These are phyloP conservation scores for Monoplex corrugatus DNA, from an alignment of 2,888 invertebrate species.

Conservation along the genomic window DNA sequence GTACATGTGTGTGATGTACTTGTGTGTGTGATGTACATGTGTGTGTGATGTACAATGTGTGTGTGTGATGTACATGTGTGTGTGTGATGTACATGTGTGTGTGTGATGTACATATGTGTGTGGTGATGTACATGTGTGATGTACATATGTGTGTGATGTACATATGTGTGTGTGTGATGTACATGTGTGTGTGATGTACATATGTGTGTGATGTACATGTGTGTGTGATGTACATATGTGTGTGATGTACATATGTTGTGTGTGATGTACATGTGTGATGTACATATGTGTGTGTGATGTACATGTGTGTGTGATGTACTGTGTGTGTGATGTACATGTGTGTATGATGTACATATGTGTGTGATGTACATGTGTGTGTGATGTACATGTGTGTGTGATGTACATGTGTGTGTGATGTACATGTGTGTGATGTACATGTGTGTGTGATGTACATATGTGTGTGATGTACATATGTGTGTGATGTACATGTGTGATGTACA, in stretches of 20 bases:
- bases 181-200: not conserved
- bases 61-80: not conserved
- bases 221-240: not conserved
- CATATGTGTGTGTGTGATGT: not conserved
- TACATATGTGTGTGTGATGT: not conserved
- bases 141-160: not conserved
- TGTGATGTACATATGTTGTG: no score
- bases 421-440: not conserved
- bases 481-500: no score
- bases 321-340: not conserved
- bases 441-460: not conserved
- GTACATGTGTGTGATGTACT: not conserved
- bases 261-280: not conserved
- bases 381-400: not conserved
- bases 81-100: not conserved
- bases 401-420: not conserved
- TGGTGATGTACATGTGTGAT: no score
- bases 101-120: not conserved
- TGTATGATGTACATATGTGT: not conserved
- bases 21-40: not conserved
- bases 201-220: not conserved
- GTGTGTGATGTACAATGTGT: not conserved
- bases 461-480: no score
- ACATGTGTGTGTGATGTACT: not conserved
- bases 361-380: not conserved